These are phyloP conservation scores for Sarcophaga peregrina DNA, from an alignment of 1,140 invertebrate species.

Conservation along the genomic window DNA sequence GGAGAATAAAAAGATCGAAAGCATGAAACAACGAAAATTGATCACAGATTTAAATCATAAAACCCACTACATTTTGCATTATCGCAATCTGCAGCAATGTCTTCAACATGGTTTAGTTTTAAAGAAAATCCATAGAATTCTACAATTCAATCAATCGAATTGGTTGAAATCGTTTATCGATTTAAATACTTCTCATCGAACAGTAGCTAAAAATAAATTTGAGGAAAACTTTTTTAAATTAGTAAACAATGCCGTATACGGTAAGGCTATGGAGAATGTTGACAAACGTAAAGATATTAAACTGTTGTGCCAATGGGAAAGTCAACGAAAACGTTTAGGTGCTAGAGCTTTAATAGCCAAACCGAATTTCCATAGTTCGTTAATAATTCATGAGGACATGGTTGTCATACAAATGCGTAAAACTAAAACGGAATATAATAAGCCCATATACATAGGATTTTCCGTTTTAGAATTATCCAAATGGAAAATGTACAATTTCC, in stretches of 20 bases:
- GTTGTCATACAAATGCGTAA: slow-evolving; percentile 62
- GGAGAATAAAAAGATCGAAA: slow-evolving; percentile 54
- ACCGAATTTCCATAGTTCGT: slow-evolving; percentile 63
- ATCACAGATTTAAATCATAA: slow-evolving; percentile 61
- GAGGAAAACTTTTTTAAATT: slow-evolving; percentile 70
- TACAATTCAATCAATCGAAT: slow-evolving; percentile 68
- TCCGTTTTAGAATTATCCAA: slow-evolving; percentile 65
- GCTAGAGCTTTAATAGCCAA: slow-evolving; percentile 60
- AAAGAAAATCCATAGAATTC: slow-evolving; percentile 68
- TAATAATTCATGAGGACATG: slow-evolving; percentile 63
- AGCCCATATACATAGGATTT: slow-evolving; percentile 66
- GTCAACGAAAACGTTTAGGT: slow-evolving; percentile 54
- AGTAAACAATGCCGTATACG: slow-evolving; percentile 68
- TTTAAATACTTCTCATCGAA: slow-evolving; percentile 65
- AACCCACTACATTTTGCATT: slow-evolving; percentile 69
- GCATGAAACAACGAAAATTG: slow-evolving; percentile 57
- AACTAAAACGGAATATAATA: slow-evolving; percentile 60
- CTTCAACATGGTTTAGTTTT: slow-evolving; percentile 66
- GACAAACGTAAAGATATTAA: slow-evolving; percentile 66
- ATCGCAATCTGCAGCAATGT: slow-evolving; percentile 68
- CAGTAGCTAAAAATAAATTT: slow-evolving; percentile 65
- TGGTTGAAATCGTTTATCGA: slow-evolving; percentile 69
- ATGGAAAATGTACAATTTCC: slow-evolving; percentile 61
- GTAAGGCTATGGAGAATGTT: slow-evolving; percentile 69
- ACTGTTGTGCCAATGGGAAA: slow-evolving; percentile 60